These are phyloP conservation scores for Steinernema hermaphroditum DNA, from an alignment of 2,888 invertebrate genomes.

Conservation along the genomic window DNA sequence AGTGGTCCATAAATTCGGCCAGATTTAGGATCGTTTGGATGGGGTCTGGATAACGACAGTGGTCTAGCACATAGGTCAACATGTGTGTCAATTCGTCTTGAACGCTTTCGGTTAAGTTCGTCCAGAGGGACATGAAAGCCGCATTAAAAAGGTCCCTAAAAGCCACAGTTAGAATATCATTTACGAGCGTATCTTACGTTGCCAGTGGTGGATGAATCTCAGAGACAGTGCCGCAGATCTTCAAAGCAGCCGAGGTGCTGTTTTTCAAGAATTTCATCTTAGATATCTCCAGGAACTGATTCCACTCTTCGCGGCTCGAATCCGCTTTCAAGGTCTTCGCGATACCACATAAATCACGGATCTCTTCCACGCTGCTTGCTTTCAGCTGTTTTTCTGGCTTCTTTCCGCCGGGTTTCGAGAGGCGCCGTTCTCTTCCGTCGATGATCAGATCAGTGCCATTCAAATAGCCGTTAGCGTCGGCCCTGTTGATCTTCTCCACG, in stretches of 20 bases:
- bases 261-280: slow-evolving; percentile 91
- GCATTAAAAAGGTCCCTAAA: slow-evolving; percentile 90
- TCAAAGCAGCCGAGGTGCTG: slow-evolving; percentile 89
- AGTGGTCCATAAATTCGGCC: slow-evolving; percentile 99
- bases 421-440: slow-evolving; percentile 73
- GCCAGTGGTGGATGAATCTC: slow-evolving; percentile 93
- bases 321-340: slow-evolving; percentile 75
- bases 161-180: too few relatives aligned
- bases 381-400: neutral
- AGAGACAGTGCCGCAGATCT: slow-evolving; percentile 87
- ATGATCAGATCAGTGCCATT: neutral
- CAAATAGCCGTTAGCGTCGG: neutral
- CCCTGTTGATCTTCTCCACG: slow-evolving; percentile 26
- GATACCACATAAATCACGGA: slow-evolving; percentile 4
- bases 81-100: slow-evolving; percentile 84
- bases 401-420: neutral
- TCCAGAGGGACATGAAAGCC: slow-evolving; percentile 98
- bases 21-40: slow-evolving; percentile 76
- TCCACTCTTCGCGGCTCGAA: slow-evolving; percentile 81
- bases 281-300: slow-evolving; percentile 89
- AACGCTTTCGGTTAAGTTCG: slow-evolving; percentile 81
- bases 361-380: neutral
- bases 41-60: slow-evolving; percentile 70
- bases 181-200: slow-evolving; percentile 68
- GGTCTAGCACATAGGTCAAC: slow-evolving; percentile 79